phyloP scores from a whole-genome alignment of 2,113 vertebrate species.

The Pheucticus melanocephalus region DNA sequence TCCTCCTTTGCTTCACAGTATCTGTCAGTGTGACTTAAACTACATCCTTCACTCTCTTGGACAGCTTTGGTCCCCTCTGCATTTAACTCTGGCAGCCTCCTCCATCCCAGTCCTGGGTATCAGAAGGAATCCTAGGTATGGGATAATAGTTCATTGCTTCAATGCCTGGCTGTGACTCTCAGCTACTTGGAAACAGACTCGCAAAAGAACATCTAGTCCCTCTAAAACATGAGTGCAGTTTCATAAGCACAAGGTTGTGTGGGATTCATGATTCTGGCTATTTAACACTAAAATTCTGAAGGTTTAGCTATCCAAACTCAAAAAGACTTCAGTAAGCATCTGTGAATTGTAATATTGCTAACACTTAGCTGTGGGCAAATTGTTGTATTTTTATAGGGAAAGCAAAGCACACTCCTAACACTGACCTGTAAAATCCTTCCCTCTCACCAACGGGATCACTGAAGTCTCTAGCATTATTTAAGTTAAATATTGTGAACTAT shows the following conservation, averaged over 20 bases:
- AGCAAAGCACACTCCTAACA: not conserved
- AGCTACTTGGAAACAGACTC: not conserved
- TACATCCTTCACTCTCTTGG: not conserved
- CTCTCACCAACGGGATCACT: not conserved
- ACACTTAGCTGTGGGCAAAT: not conserved
- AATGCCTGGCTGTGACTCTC: not conserved
- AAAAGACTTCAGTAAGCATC: conserved; percentile 1
- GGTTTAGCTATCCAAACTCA: not conserved
- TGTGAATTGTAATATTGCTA: not conserved
- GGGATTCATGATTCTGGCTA: not conserved
- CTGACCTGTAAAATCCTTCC: not conserved
- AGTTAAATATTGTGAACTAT: not conserved
- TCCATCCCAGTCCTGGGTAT: not conserved
- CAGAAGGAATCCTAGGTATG: not conserved
- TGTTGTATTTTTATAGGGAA: not conserved
- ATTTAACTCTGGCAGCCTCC: not conserved
- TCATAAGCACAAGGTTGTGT: not conserved
- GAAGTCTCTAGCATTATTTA: conserved; percentile 12
- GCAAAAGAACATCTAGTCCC: not conserved
- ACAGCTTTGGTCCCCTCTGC: not conserved
- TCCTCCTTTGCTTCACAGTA: not conserved
- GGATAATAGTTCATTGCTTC: not conserved
- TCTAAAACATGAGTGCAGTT: not conserved
- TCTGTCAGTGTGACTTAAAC: not conserved
- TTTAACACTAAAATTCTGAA: not conserved